Evolutionary conservation across 1,140 invertebrate genomes (phyloP), one percentile per base, ranked within the genome.

Genomic region (Pollicipes pollicipes): DNA sequence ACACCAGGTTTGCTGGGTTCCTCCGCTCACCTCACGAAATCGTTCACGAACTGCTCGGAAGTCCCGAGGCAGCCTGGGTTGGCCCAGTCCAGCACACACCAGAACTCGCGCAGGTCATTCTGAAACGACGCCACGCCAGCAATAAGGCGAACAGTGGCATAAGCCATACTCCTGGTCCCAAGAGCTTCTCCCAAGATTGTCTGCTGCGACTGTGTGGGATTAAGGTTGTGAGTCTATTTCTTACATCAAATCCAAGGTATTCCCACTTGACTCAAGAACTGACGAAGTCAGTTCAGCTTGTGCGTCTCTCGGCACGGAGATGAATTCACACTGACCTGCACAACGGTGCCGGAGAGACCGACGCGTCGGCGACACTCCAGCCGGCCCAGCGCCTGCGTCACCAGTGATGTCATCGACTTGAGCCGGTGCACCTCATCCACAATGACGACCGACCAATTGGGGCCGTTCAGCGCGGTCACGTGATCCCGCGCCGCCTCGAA

Each of bases 101-200:
- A 72, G 45, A 72, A 37, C 35, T 72, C 71, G 26, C 72, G 30
- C 70, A 71, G 70, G 21, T 72, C 72, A 26, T 72, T 72, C 31
- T 72, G 71, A 37, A 72, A 70, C 3, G 32, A 24, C 30, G 37
- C 32, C 6, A n/a, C n/a, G n/a, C n/a, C n/a, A n/a, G n/a, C n/a
- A n/a, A n/a, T n/a, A n/a, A n/a, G n/a, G n/a, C n/a, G n/a, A n/a
- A n/a, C n/a, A n/a, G n/a, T n/a, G n/a, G n/a, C n/a, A n/a, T n/a
- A n/a, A n/a, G n/a, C n/a, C n/a, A n/a, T n/a, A n/a, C n/a, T n/a
- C n/a, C n/a, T n/a, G n/a, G n/a, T n/a, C n/a, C n/a, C n/a, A n/a
- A n/a, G n/a, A n/a, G n/a, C n/a, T n/a, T n/a, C n/a, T n/a, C n/a
- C n/a, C n/a, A n/a, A n/a, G n/a, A n/a, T n/a, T n/a, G n/a, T n/a